Base-by-base conservation (phyloP, 2,888 invertebrate species). In the Xestia c-nigrum region DNA sequence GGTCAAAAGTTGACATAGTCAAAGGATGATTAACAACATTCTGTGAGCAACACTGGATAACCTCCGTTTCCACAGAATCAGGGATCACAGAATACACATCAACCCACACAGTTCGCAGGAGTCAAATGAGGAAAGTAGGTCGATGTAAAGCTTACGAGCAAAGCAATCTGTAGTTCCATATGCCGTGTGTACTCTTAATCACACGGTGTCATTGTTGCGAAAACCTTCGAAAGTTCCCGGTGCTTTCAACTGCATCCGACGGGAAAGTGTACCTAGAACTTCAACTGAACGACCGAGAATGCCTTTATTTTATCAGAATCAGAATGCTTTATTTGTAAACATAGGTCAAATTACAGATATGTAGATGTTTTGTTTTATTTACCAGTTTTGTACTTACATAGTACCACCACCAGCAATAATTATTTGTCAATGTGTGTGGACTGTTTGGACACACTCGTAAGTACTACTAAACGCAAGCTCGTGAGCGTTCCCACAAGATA, bases 131-230 rank as follows among this genome's bases (percentile, higher is more conserved):
- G 47, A 70, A 70, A 73, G 38, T 73, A 79, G 73, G 84, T 84
- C 79, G 64, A 43, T 66, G 67, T 46, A 24, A 52, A 67, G 61
- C 80, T 66, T 64, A 65, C 70, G 46, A 63, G 63, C 50, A 64
- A 52, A 83, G 67, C 71, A 64, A 57, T 71, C 64, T 83, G 64
- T 69, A 68, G 43, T 84, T 81, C 31, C 57, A 50, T 80, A 79
- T 84, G 68, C 74, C 46, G 19, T 74, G 66, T 84, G 84, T 73
- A 63, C 69, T 50, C 38, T 12, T 68, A 83, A 81, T 84, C 84
- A 57, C 55, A 52, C 64, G 24, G 57, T 38, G 31, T 63, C 61
- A 74, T 65, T 74, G 78, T 50, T 40, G 47, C 21, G 21, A 63
- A 63, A 52, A 55, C 21, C 47, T 76, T 68, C 50, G 3, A 50